These are phyloP conservation scores for Amiota communis DNA, from an alignment of 2,888 invertebrate genomes.

Conservation along the genomic window DNA sequence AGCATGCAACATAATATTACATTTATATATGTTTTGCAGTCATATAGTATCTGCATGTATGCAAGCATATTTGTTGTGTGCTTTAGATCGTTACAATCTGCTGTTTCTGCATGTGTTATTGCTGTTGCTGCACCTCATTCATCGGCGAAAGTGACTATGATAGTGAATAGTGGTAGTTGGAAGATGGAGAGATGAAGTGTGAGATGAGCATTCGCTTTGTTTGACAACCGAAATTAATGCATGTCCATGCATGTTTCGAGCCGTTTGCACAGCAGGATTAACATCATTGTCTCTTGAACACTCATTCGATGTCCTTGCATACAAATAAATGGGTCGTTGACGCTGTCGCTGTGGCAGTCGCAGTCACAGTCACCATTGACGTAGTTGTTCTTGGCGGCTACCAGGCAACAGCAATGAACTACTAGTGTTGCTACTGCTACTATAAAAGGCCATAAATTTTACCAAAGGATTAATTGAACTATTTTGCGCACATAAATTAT, in stretches of 20 bases:
- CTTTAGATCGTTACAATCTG: not conserved
- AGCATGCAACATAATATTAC: slow-evolving; percentile 23
- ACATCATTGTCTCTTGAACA: not conserved
- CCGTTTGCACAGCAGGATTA: slow-evolving; percentile 26
- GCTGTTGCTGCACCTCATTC: no score
- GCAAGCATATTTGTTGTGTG: not conserved
- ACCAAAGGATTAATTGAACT: slow-evolving; percentile 29
- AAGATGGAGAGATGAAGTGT: no score
- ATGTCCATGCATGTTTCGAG: slow-evolving; percentile 13
- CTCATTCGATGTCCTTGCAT: not conserved
- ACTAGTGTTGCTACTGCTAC: not conserved
- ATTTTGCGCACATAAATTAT: slow-evolving; percentile 28
- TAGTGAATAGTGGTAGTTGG: no score
- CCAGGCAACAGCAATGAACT: not conserved
- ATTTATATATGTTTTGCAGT: not conserved
- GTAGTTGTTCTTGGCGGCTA: slow-evolving; percentile 7
- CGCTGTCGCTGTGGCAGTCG: not conserved
- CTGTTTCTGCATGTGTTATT: no score
- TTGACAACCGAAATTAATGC: slow-evolving; percentile 25
- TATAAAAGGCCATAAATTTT: slow-evolving; percentile 20
- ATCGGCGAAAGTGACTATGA: not conserved
- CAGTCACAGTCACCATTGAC: not conserved
- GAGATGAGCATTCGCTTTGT: slow-evolving; percentile 10
- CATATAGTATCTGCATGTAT: not conserved
- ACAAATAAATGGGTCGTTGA: not conserved